These are phyloP conservation scores for Heterochromis multidens DNA, from an alignment of 2,113 vertebrate genomes.

Conservation along the genomic window DNA sequence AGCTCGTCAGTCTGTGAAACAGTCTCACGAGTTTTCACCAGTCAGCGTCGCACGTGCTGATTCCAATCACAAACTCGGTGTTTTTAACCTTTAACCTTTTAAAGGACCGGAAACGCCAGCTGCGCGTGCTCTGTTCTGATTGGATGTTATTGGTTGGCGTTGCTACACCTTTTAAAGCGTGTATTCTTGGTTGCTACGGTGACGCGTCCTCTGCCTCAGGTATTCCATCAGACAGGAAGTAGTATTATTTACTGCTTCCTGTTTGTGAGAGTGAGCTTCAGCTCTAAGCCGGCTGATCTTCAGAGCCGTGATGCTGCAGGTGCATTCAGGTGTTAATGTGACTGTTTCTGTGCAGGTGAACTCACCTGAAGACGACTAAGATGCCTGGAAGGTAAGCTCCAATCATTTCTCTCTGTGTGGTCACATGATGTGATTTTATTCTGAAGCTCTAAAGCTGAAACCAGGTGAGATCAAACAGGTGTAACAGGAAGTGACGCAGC, in stretches of 20 bases:
- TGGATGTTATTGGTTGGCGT: no score
- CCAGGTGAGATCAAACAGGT: neutral
- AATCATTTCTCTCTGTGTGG: neutral
- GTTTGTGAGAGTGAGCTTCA: no score
- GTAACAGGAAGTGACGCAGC: neutral
- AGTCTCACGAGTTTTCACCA: neutral
- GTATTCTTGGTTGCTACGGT: neutral
- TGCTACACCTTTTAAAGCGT: no score
- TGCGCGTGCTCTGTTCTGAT: no score
- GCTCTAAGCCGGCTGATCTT: no score
- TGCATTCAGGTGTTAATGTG: neutral
- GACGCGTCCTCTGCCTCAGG: neutral
- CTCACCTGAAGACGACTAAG: slow-evolving; percentile 69
- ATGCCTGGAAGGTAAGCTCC: slow-evolving; percentile 90
- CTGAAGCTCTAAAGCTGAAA: neutral
- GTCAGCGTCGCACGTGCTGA: neutral
- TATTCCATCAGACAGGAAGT: no score
- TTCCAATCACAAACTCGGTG: no score
- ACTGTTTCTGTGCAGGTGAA: slow-evolving; percentile 67
- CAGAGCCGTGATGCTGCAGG: neutral
- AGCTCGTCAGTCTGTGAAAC: no score
- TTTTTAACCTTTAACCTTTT: no score
- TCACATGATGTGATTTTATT: neutral
- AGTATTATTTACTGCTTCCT: no score
- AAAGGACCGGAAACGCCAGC: no score